Percentiles rank a stretch among this genome's conserved stretches.
These are phyloP conservation scores for Scleropages formosus DNA, from an alignment of 2,797 vertebrate species.

Conservation along the genomic window DNA sequence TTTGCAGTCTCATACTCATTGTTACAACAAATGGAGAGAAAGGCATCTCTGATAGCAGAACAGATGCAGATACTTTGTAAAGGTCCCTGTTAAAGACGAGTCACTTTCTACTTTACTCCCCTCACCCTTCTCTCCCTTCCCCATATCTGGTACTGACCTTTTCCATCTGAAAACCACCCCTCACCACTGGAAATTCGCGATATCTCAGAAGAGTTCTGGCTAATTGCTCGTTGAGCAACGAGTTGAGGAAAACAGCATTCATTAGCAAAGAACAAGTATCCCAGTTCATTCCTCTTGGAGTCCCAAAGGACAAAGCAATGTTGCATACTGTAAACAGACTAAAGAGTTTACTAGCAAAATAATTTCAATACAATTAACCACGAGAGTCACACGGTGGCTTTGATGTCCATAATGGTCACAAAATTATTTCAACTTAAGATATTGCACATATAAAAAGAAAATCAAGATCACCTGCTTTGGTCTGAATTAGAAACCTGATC, in stretches of 20 bases:
- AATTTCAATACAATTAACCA: no score
- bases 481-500: no score
- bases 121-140: conserved; percentile 16
- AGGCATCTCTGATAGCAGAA: background rate
- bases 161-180: conserved; percentile 21
- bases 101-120: conserved; percentile 23
- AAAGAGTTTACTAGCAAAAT: background rate
- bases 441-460: background rate
- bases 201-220: no score
- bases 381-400: no score
- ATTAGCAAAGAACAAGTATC: background rate
- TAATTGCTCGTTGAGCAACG: background rate
- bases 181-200: background rate
- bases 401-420: no score
- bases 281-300: background rate
- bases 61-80: conserved; percentile 26
- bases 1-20: background rate
- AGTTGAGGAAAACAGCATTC: conserved; percentile 4
- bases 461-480: no score
- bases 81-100: conserved; percentile 31
- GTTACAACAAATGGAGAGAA: background rate
- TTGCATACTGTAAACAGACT: background rate
- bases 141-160: conserved; percentile 27
- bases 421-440: background rate
- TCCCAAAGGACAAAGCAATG: no score